A percentile compares a stretch with the other conserved stretches of the same genome.
phyloP scores from a whole-genome alignment of 2,797 vertebrate species.

The Agapornis canus region DNA sequence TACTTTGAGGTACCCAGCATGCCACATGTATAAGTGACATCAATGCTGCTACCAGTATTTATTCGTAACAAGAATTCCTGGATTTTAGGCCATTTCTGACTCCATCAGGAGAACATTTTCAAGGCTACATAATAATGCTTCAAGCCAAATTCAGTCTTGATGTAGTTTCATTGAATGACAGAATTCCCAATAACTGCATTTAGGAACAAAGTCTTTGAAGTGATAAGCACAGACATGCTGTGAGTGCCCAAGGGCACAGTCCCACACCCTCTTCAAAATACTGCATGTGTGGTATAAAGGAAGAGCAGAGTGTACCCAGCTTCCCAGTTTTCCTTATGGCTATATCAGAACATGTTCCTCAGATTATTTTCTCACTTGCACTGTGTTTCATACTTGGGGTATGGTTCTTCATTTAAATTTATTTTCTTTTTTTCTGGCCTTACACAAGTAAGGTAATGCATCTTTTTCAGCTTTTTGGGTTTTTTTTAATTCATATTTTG shows the following conservation, averaged over 20 bases:
- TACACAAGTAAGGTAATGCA: not conserved
- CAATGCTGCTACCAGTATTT: not conserved
- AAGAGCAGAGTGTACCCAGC: not conserved
- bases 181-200: not conserved
- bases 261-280: not conserved
- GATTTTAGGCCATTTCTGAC: not conserved
- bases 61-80: not conserved
- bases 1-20: not conserved
- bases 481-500: not conserved
- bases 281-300: not conserved
- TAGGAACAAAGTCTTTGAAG: constrained; percentile 4
- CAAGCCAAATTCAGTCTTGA: not conserved
- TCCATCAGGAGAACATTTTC: not conserved
- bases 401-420: not conserved
- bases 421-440: not conserved
- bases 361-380: not conserved
- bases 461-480: not conserved
- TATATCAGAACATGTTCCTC: not conserved
- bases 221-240: not conserved
- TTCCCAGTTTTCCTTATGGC: not conserved
- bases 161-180: not conserved
- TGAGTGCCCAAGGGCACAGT: not conserved
- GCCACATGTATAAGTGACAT: not conserved
- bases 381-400: not conserved
- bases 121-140: not conserved